phyloP scores from a whole-genome alignment of 2,888 invertebrate genomes.

The Macrophya annulata region DNA sequence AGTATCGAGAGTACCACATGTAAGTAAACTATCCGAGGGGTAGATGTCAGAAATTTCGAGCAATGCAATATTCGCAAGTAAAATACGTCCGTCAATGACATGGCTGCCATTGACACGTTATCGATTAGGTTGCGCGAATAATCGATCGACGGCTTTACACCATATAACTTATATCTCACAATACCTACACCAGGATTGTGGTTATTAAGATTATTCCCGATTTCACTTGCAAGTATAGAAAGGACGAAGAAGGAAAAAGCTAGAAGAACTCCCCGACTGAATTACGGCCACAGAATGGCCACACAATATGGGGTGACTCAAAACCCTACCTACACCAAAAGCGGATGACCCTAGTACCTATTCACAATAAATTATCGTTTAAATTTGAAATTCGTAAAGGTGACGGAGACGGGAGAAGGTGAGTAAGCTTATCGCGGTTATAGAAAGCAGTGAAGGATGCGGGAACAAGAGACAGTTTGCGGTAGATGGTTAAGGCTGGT shows the following conservation, averaged over 20 bases:
- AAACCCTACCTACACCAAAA: background rate
- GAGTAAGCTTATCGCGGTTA: slow-evolving; percentile 31
- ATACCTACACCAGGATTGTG: too few species aligned
- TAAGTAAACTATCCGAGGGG: too few species aligned
- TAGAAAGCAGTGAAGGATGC: background rate
- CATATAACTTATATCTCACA: too few species aligned
- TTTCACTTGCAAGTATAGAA: background rate
- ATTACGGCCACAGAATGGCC: background rate
- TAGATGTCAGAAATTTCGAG: background rate
- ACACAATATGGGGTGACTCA: background rate
- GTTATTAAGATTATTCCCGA: background rate
- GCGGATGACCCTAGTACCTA: slow-evolving; percentile 9
- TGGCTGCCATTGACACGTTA: too few species aligned
- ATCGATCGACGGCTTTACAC: too few species aligned
- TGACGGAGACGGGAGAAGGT: background rate
- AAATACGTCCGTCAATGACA: too few species aligned
- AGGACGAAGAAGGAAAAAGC: background rate
- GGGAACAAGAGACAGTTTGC: background rate
- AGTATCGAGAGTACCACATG: too few species aligned
- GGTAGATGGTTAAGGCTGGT: slow-evolving; percentile 18
- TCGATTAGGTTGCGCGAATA: too few species aligned
- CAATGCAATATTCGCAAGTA: background rate
- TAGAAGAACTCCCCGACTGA: background rate
- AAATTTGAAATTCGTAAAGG: slow-evolving; percentile 5
- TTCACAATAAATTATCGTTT: slow-evolving; percentile 13